Base-by-base conservation (phyloP, 2,888 invertebrate species). In the Nineta flava region DNA sequence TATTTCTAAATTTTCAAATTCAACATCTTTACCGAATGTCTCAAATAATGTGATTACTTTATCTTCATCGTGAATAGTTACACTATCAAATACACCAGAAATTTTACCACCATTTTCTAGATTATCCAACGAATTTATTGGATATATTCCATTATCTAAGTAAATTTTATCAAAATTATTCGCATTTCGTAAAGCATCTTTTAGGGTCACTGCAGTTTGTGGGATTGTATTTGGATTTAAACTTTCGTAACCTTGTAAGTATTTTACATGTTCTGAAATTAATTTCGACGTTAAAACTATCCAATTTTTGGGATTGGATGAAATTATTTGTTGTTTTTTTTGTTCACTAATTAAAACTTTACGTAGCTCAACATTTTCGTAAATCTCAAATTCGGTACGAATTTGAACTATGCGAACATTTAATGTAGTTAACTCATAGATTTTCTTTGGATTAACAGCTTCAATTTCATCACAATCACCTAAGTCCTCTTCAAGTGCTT, bases 341-440 rank as follows among this genome's bases (percentile, higher is more conserved):
- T 57, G 0, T 64, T 55, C 17, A 10, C 60, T 59, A 3, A 66
- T 57, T n/a, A 62, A 54, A 38, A 75, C 68, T n/a, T 68, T 67
- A 47, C 77, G 64, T 64, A 77, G 68, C 19, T 71, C 62, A 1
- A 77, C 75, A 63, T 77, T 76, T 57, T 78, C 77, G 1, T 77
- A 59, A 15, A 77, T 66, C 52, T 76, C 76, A 54, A 79, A 68
- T 55, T 78, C 76, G 35, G 66, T 70, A 53, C 72, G 73, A 35
- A 79, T 77, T 58, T 75, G 72, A 34, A 70, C 65, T 51, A 78
- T 57, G 4, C 75, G 65, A 32, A 77, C 65, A 56, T 77, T 74
- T 1, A 76, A 61, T 52, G 73, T 69, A 66, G 76, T 69, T 2
- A 77, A 58, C 50, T 66, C 67, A 45, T 72, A 69, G 1, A 74